Conservation (phyloP, 2,113 vertebrate species). For the Salvator merianae region DNA sequence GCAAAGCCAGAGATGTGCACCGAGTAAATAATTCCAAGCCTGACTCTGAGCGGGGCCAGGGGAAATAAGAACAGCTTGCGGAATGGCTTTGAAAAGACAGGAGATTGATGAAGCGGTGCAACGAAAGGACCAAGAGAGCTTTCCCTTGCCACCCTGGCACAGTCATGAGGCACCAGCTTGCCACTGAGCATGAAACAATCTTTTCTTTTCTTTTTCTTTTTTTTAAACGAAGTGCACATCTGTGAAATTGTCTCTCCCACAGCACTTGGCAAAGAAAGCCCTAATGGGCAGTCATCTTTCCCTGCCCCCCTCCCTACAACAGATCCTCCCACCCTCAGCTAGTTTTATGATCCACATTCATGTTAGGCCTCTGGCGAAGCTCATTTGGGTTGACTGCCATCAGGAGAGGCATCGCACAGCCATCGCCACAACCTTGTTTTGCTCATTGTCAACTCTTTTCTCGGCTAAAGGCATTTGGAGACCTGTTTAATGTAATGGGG, state of each 20-base stretch:
- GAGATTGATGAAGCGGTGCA: background rate
- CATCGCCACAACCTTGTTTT: background rate
- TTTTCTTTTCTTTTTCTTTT: background rate
- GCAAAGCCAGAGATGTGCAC: background rate
- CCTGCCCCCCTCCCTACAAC: no score
- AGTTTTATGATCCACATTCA: background rate
- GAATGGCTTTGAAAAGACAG: background rate
- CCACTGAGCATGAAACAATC: background rate
- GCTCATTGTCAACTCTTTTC: background rate
- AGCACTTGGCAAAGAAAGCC: background rate
- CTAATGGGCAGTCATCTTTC: background rate
- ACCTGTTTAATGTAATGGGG: background rate
- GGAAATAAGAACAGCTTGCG: background rate
- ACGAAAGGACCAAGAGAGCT: fast-evolving
- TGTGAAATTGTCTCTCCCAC: background rate
- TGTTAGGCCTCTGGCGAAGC: background rate
- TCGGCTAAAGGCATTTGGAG: background rate
- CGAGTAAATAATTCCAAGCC: background rate
- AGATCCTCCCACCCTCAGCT: background rate
- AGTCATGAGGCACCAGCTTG: background rate
- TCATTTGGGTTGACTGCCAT: background rate
- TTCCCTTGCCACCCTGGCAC: background rate
- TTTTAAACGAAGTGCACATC: background rate
- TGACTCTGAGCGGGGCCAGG: background rate
- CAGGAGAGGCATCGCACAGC: background rate